These are phyloP conservation scores for Oreonectes daqikongensis DNA, from an alignment of 2,797 vertebrate species.

Conservation along the genomic window DNA sequence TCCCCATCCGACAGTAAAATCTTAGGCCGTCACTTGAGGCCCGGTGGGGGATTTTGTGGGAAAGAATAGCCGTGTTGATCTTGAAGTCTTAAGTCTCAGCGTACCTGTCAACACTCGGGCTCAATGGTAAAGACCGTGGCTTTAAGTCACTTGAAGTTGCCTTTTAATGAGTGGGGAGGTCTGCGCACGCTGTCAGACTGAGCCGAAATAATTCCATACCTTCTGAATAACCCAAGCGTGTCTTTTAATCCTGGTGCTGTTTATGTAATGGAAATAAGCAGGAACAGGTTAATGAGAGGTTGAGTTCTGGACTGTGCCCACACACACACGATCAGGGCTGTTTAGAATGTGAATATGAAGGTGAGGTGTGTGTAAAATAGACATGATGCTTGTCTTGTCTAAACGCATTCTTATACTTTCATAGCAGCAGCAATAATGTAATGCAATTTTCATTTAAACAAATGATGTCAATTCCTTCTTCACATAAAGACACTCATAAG, in stretches of 20 bases:
- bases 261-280: slow-evolving; percentile 63
- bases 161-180: slow-evolving; percentile 70
- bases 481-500: background rate
- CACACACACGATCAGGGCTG: slow-evolving; percentile 11
- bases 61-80: slow-evolving; percentile 75
- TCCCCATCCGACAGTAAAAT: slow-evolving; percentile 60
- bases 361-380: slow-evolving; percentile 17
- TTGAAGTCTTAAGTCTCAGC: slow-evolving; percentile 75
- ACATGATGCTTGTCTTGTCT: slow-evolving; percentile 1
- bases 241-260: slow-evolving; percentile 69
- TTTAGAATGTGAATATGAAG: slow-evolving; percentile 14
- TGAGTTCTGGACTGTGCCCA: slow-evolving; percentile 16
- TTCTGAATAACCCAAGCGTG: slow-evolving; percentile 72
- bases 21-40: slow-evolving; percentile 49
- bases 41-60: slow-evolving; percentile 70
- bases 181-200: slow-evolving; percentile 68
- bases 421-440: slow-evolving; percentile 16
- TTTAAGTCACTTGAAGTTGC: slow-evolving; percentile 78
- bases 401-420: slow-evolving; percentile 24
- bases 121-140: slow-evolving; percentile 73
- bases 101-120: slow-evolving; percentile 76
- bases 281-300: slow-evolving; percentile 61
- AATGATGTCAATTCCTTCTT: slow-evolving; percentile 22
- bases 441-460: slow-evolving; percentile 39
- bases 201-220: slow-evolving; percentile 76